Evolutionary conservation across 1,140 invertebrate species (phyloP), one percentile per base, ranked within the genome.

Genomic region (Thaumetopoea pityocampa): DNA sequence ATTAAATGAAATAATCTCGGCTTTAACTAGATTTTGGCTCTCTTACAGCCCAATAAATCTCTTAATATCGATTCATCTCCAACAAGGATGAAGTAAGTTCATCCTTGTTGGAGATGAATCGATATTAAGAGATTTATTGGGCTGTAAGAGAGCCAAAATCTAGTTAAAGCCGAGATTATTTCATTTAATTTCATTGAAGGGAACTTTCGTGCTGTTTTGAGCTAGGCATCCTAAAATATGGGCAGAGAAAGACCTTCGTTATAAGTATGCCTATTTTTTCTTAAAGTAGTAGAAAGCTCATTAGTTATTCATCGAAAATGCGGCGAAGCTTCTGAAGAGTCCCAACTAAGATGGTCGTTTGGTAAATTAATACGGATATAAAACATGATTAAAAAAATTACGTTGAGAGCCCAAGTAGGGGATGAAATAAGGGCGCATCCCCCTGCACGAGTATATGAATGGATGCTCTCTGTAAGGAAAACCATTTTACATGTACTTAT

Each of bases 381-480:
- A 81, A 83, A 62, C 65, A 83, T 80, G 76, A 83, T 83, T 80
- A 79, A 83, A 83, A 83, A 83, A 83, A 83, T 83, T 77, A 79
- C 67, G 55, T 58, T 65, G 68, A 79, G 67, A 72, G 61, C 59
- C 52, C 51, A 45, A 56, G 40, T 55, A 55, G 63, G 61, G 61
- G 32, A 30, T 44, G 51, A 29, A 43, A 58, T 59, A 51, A 67
- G 76, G 77, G 74, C 38, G 48, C 66, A 63, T 72, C 73, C 74
- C 74, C 64, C 40, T 23, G 19, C 5, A n/a, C n/a, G 19, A 5
- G 42, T 57, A 51, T 65, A 67, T 73, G 62, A 67, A 74, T 73
- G 63, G 61, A 66, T 63, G 68, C 54, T 74, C 74, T 74, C 69
- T 76, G 65, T 55, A 53, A 50, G 40, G 12, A 27, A 52, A 38